Base-by-base conservation (phyloP, 2,113 vertebrate genomes). In the Lasiurus borealis region DNA sequence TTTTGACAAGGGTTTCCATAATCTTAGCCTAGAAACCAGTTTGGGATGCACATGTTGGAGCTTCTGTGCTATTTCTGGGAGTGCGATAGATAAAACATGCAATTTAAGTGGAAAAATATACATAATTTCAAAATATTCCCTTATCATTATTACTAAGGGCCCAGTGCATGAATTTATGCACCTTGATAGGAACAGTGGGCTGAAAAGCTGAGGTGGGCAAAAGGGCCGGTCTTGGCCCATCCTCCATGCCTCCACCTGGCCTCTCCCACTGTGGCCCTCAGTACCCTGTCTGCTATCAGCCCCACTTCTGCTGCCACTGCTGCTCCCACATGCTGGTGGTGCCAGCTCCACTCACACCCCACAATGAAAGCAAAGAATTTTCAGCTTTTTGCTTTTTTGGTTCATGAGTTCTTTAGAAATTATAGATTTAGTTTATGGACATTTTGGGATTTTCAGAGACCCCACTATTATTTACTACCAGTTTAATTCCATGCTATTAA, bases 61-160 rank as follows among this genome's bases (percentile, higher is more conserved):
- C 98, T 97, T 98, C 83, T 97, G 89, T 96, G 97, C 96, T 96
- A 88, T 94, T 96, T 91, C 85, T 97, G 96, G 97, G 98, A 94
- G 98, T 97, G 98, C 98, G 93, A 97, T 97, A 98, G 98, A 98
- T 98, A 98, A 98, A 97, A 98, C 97, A 96, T 97, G 93, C 23
- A 71, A 97, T 98, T 98, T 98, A 97, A 98, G 97, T 97, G 97
- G 95, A 98, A 98, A 40, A 40, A 40, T 40, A 40, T 40, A 40
- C 40, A 40, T 40, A 40, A 40, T 40, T 40, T 68, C 34, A 83
- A 29, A 66, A 52, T 54, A 81, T 23, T 73, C 8, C 9, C 52
- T 85, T 90, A 66, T 78, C 19, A 59, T 27, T 29, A 29, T 66
- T 85, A 25, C 59, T 62, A 27, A 10, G 10, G 23, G 25, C 59